These are phyloP conservation scores for Nomia melanderi DNA, from an alignment of 1,140 invertebrate genomes.

Conservation along the genomic window DNA sequence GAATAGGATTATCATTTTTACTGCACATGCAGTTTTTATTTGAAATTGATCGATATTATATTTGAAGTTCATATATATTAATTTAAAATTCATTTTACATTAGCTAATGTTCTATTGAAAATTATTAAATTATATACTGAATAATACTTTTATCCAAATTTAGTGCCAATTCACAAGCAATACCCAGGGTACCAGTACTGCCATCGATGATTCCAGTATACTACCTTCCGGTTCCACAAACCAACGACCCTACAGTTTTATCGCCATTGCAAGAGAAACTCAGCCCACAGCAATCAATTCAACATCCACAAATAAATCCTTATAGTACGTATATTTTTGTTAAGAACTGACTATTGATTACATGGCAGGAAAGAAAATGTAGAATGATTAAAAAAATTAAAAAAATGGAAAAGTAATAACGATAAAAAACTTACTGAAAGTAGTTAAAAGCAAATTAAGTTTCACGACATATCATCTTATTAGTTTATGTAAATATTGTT, in stretches of 20 bases:
- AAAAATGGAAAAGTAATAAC: not conserved
- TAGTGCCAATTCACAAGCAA: conserved; percentile 48
- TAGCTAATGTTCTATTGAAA: too few species aligned
- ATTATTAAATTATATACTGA: not conserved
- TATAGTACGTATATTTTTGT: conserved; percentile 64
- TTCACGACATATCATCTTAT: too few species aligned
- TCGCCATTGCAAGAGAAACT: conserved; percentile 63
- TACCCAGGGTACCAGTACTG: conserved; percentile 62
- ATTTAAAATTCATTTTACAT: too few species aligned
- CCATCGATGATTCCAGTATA: conserved; percentile 83
- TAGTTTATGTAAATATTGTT: too few species aligned
- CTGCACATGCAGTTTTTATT: too few species aligned
- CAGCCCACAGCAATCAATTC: conserved; percentile 51
- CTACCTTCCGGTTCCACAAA: conserved; percentile 80
- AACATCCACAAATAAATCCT: conserved; percentile 53
- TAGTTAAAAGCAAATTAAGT: too few species aligned
- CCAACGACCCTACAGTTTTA: conserved; percentile 22
- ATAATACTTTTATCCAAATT: conserved; percentile 4
- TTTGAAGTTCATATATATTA: too few species aligned
- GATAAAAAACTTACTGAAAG: too few species aligned
- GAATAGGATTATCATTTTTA: too few species aligned
- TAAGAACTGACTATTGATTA: not conserved
- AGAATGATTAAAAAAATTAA: not conserved
- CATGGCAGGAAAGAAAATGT: too few species aligned
- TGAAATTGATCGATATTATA: too few species aligned